Evolutionary conservation across 2,113 vertebrate genomes (phyloP).

Genomic region (Oceanodroma tethys): DNA sequence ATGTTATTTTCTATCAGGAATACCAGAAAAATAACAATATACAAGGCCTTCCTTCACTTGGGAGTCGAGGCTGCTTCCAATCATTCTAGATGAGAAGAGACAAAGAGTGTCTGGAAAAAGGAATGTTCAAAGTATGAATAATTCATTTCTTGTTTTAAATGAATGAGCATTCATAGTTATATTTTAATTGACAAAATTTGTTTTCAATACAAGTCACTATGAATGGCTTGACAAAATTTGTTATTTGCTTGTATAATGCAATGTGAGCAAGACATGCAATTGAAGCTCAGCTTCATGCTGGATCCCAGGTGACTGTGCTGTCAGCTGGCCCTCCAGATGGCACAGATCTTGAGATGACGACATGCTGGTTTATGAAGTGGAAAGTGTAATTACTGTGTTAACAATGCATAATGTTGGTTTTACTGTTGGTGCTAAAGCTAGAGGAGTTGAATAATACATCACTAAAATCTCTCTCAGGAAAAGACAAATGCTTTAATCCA

Average conservation of each 20-base stretch:
- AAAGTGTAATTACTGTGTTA: conserved; percentile 45
- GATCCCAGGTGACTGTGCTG: background rate
- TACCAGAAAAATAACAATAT: background rate
- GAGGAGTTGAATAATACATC: background rate
- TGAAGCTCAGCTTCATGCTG: background rate
- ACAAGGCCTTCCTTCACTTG: background rate
- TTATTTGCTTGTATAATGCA: background rate
- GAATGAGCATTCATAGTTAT: background rate
- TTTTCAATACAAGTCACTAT: background rate
- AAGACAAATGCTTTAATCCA: background rate
- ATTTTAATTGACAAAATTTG: background rate
- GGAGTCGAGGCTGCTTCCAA: background rate
- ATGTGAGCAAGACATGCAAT: background rate
- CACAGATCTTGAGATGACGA: background rate
- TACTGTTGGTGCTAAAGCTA: background rate
- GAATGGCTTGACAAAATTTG: background rate
- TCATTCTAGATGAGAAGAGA: background rate
- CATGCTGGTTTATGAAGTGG: background rate
- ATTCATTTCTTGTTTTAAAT: background rate
- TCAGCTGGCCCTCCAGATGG: conserved; percentile 50
- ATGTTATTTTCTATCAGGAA: background rate
- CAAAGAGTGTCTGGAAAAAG: background rate
- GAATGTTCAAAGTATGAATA: background rate
- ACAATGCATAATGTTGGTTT: background rate
- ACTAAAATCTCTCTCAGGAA: background rate